Base-by-base conservation (phyloP, 2,888 invertebrate genomes). In the Diadegma fenestrale region DNA sequence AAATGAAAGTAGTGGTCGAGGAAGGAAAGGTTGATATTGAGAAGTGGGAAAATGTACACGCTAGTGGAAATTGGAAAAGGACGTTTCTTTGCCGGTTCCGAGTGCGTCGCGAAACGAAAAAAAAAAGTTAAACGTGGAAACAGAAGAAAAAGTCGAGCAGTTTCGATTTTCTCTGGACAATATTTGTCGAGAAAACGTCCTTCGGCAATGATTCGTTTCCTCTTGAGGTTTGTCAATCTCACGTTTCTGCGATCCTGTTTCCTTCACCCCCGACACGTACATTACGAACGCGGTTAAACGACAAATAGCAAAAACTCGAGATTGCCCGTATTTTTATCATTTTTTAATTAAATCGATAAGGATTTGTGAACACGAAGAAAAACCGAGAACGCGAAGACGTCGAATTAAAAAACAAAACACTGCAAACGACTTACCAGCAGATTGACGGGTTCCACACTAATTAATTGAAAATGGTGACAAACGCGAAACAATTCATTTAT, bases 161-260 rank as follows among this genome's bases (percentile, higher is more conserved):
- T 84, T 86, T 87, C 86, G 84, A 87, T 86, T 86, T 84, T 87
- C 80, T 80, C 75, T 54, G 26, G 84, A 84, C 86, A 86, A 84
- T 87, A 87, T 87, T 87, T 87, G 86, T 84, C 84, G 84, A 84
- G 84, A 76, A 87, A 84, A 54, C 76, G 73, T 61, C 66, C 76
- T 48, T 45, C 22, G 19, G 80, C 79, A 43, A 54, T 80, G 77
- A 86, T 84, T 86, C 86, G 82, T 87, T 84, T 84, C 77, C 75
- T 37, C 76, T 43, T 76, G 64, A 75, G n/a, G 43, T 30, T 30
- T 43, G 30, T 33, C 45, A 8, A 64, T 80, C 68, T 68, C 75
- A 17, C 48, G 19, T 54, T 51, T 37, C 72, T 68, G n/a, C 48
- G 17, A 71, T 19, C 37, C 37, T 19, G 14, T 58, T 26, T 43